Conservation (phyloP, 2,888 invertebrate genomes). For the Dermolepida albohirtum region DNA sequence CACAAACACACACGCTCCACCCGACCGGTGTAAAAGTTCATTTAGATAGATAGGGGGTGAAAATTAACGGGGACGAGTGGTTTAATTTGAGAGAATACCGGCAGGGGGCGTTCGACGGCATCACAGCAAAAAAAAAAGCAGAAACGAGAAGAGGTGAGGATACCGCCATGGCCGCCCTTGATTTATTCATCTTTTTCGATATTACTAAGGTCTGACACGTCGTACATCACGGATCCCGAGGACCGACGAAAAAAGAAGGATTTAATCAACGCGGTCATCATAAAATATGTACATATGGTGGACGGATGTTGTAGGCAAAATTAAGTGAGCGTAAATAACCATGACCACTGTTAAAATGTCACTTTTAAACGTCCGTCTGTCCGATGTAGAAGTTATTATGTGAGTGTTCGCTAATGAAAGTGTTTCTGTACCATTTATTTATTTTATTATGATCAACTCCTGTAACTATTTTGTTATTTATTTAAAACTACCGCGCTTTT, state of each 20-base stretch:
- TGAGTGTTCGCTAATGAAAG: neutral
- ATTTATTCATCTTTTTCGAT: conserved; percentile 32
- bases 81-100: conserved; percentile 21
- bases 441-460: too few relatives aligned
- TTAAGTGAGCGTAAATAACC: conserved; percentile 28
- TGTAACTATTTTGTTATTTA: too few relatives aligned
- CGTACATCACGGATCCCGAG: conserved; percentile 14
- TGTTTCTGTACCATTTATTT: too few relatives aligned
- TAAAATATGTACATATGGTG: conserved; percentile 29
- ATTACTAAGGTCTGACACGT: conserved; percentile 31
- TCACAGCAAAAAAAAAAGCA: neutral
- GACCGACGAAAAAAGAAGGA: conserved; percentile 2
- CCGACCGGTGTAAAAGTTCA: conserved; percentile 15
- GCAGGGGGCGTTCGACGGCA: conserved; percentile 3
- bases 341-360: conserved; percentile 7
- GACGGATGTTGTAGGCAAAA: conserved; percentile 15
- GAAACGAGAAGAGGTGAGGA: neutral
- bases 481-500: too few relatives aligned
- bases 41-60: conserved; percentile 13
- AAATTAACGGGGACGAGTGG: conserved; percentile 19
- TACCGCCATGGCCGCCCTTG: conserved; percentile 6
- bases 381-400: neutral
- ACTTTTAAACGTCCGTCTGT: conserved; percentile 2
- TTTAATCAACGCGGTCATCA: conserved; percentile 32
- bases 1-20: neutral